Evolutionary conservation across 2,888 invertebrate genomes (phyloP).

Genomic region (Therioaphis trifolii): DNA sequence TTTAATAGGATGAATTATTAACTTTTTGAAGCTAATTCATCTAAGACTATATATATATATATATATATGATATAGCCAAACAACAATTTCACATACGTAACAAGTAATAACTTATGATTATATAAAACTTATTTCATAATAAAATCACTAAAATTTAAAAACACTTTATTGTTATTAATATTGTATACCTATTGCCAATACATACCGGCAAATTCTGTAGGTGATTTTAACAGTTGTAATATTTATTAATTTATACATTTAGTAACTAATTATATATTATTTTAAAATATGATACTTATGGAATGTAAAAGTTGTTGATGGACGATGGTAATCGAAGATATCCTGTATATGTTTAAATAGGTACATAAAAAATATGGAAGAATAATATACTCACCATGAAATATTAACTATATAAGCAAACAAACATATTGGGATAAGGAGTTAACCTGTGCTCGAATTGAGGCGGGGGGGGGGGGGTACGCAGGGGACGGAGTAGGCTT

Average conservation of each 20-base stretch:
- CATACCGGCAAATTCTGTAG: neutral
- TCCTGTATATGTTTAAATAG: neutral
- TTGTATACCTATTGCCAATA: constrained; percentile 9
- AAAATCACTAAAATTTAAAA: neutral
- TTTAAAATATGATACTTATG: neutral
- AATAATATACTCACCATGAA: neutral
- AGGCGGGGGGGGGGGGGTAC: neutral
- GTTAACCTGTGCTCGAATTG: neutral
- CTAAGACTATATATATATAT: neutral
- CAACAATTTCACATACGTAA: neutral
- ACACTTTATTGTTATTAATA: constrained; percentile 20
- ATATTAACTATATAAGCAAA: neutral
- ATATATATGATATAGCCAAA: neutral
- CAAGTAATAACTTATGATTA: neutral
- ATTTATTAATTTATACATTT: constrained; percentile 14
- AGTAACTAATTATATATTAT: constrained; percentile 17
- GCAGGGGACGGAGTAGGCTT: neutral
- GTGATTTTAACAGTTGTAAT: neutral
- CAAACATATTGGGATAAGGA: neutral
- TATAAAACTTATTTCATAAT: constrained; percentile 10
- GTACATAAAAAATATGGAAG: neutral
- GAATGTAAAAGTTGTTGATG: neutral
- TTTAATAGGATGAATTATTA: constrained; percentile 2
- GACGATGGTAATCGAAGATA: neutral
- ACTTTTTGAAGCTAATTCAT: constrained; percentile 4